Evolutionary conservation across 2,797 vertebrate genomes (phyloP), one percentile per base, ranked within the genome.

Genomic region (Eospalax fontanierii): DNA sequence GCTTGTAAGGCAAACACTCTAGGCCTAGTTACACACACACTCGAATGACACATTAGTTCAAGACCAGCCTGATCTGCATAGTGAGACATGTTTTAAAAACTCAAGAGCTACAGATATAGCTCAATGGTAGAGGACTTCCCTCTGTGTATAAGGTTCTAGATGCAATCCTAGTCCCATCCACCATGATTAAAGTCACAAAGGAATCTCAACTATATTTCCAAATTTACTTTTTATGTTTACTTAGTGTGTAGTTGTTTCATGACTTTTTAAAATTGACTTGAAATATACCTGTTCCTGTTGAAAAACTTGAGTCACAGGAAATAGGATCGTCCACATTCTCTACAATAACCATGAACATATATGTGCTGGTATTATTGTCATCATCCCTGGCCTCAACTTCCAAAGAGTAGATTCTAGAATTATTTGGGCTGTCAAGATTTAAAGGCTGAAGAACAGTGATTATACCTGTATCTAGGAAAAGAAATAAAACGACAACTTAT

Each of bases 301-400:
- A 96, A 97, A 98, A 96, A 4, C 6, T 38, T 80, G 85, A 22
- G 93, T 98, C 96, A 92, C 65, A 93, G 87, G 82, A 68, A 73
- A 96, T 95, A 71, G 96, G 92, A 35, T 98, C 96, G 87, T 97
- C 96, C 43, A 78, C 19, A 35, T 97, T 93, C 24, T 97, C 88
- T n/a, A 98, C 54, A 84, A 92, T 81, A 79, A 97, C 5, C 0
- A 35, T 86, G 79, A 94, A 35, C 7, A 26, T 85, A 18, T 95
- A 97, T 4, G 83, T 93, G 9, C n/a, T 28, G 35, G 65, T 85
- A 30, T 81, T 71, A 68, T 94, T 97, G 82, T 18, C 84, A 46
- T 70, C 40, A 8, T 97, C 73, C 91, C 35, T 89, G 26, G 91
- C 54, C 83, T 97, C 87, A 66, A 94, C 22, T 87, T 90, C 18